Conservation (phyloP, 2,888 invertebrate genomes). For the Pseudococcus viburni region DNA sequence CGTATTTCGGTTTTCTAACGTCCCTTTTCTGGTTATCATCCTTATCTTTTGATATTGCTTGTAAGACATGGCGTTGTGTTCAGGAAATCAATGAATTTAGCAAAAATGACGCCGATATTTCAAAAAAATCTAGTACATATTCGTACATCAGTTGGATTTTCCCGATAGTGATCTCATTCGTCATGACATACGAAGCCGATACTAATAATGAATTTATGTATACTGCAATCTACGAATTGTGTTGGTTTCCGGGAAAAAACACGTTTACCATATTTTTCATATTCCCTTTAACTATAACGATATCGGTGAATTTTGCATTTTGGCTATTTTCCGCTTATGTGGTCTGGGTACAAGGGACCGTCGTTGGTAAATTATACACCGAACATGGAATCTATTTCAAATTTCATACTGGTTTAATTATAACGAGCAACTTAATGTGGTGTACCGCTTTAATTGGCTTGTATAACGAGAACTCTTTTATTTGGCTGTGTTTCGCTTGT, state of each 20-base stretch:
- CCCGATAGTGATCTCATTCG: conserved; percentile 71
- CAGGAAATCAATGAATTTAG: conserved; percentile 71
- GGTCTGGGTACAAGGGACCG: neutral
- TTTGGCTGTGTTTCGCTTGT: conserved; percentile 16
- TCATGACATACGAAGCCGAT: conserved; percentile 63
- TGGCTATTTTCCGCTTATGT: conserved; percentile 43
- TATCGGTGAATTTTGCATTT: conserved; percentile 59
- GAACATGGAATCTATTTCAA: conserved; percentile 49
- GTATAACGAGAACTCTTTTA: conserved; percentile 15
- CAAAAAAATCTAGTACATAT: conserved; percentile 72
- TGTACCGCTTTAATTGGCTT: neutral
- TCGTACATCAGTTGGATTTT: conserved; percentile 72
- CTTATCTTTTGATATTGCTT: conserved; percentile 74
- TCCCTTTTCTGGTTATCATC: conserved; percentile 75
- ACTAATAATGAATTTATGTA: neutral
- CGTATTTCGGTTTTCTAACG: conserved; percentile 74
- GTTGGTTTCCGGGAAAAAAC: conserved; percentile 74
- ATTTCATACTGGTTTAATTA: conserved; percentile 38
- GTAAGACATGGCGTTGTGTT: conserved; percentile 70
- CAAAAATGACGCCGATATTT: conserved; percentile 70
- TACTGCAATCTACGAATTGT: conserved; percentile 71
- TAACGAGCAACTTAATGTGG: conserved; percentile 54
- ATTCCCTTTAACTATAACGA: conserved; percentile 30
- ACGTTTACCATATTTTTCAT: conserved; percentile 69
- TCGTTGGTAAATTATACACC: neutral